Evolutionary conservation across 2,888 invertebrate species (phyloP), one percentile per base, ranked within the genome.

Genomic region (Esperia sulphurella): DNA sequence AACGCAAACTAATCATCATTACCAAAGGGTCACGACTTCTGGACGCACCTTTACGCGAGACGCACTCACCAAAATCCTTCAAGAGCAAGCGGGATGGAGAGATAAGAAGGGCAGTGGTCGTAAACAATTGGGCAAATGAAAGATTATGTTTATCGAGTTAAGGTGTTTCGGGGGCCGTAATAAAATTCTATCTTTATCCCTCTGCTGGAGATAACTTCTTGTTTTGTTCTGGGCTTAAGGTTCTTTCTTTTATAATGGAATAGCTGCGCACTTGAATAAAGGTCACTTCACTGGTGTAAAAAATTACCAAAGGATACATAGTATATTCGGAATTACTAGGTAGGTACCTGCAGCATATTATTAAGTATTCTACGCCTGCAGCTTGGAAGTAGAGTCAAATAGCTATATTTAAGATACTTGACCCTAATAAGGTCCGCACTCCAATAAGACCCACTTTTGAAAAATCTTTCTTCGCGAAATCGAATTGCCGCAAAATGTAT

Each of bases 71-170:
- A 9, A 28, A 39, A 14, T 6, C 0, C 2, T n/a, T 8, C 8
- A 14, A 39, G 65, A 10, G 12, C 31, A 59, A 79, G 48, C 65
- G 54, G 55, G 75, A 81, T 51, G 51, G 56, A 48, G 29, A 29
- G 43, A 54, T 49, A 48, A 55, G 60, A 59, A 61, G 64, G 64
- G 69, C 63, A 65, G 58, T 55, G 60, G 58, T 73, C 75, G 78
- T 87, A 86, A 84, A 88, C 75, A 82, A 80, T 80, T 73, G 59
- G 66, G 71, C 76, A 85, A 87, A 88, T 87, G 84, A 86, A 85
- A 87, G 86, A 87, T 87, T 87, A 88, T 86, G 87, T 86, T 83
- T 80, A 87, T 86, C 79, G 87, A 79, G 75, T 75, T 73, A 83
- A 87, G 87, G 88, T 87, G 85, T 78, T 75, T 57, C 66, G 69